A percentile compares a stretch with the other conserved stretches of the same genome.
These are phyloP conservation scores for Stenurella melanura DNA, from an alignment of 2,888 invertebrate genomes.

Conservation along the genomic window DNA sequence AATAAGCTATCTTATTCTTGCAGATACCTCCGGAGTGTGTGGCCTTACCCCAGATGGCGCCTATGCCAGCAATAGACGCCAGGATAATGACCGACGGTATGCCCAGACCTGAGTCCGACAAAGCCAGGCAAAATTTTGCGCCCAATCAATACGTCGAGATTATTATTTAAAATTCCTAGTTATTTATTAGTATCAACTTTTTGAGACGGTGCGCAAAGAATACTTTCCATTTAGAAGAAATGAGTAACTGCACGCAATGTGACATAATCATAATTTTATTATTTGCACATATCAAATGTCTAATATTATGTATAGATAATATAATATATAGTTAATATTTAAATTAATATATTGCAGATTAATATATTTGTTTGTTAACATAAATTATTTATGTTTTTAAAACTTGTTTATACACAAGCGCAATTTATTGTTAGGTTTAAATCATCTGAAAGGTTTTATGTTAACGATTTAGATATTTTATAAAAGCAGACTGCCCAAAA, in stretches of 20 bases:
- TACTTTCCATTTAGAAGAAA: conserved; percentile 10
- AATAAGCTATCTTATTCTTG: conserved; percentile 38
- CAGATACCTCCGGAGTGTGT: conserved; percentile 71
- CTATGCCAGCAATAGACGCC: conserved; percentile 69
- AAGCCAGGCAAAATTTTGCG: conserved; percentile 65
- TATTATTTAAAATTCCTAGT: conserved; percentile 64
- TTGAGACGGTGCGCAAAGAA: background rate
- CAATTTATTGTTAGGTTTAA: conserved; percentile 29
- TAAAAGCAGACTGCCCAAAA: conserved; percentile 52
- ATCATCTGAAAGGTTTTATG: conserved; percentile 26
- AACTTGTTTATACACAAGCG: conserved; percentile 48
- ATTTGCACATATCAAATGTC: conserved; percentile 58
- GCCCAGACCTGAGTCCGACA: conserved; percentile 66
- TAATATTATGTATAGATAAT: conserved; percentile 48
- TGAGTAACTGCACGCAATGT: conserved; percentile 36
- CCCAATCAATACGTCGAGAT: conserved; percentile 71
- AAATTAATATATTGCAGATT: conserved; percentile 65
- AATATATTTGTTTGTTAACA: conserved; percentile 64
- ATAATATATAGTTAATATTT: conserved; percentile 58
- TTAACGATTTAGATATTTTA: conserved; percentile 45
- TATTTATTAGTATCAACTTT: conserved; percentile 30
- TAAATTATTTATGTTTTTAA: conserved; percentile 58
- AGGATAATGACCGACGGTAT: conserved; percentile 66
- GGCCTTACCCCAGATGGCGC: conserved; percentile 66
- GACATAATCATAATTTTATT: conserved; percentile 37